Conservation (phyloP, 2,888 invertebrate species). For the Periphyllus acericola region DNA sequence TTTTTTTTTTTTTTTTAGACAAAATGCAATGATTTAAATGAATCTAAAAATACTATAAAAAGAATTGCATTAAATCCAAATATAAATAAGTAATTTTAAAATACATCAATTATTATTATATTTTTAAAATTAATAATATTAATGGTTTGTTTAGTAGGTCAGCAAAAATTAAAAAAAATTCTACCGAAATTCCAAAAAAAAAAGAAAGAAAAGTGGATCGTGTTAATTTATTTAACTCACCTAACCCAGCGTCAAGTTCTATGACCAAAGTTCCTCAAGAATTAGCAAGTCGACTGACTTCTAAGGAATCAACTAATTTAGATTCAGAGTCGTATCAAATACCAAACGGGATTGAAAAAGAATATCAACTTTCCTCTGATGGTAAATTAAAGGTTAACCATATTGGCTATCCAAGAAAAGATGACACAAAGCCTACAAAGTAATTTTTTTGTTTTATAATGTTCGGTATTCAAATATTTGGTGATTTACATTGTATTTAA, state of each 20-base stretch:
- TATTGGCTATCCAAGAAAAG: neutral
- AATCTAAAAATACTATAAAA: constrained; percentile 7
- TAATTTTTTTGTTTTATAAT: neutral
- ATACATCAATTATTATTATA: neutral
- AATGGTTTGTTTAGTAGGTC: neutral
- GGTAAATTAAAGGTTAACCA: neutral
- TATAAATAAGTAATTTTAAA: constrained; percentile 22
- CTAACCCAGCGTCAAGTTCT: constrained; percentile 9
- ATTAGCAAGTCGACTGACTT: no score
- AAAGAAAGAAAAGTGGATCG: neutral
- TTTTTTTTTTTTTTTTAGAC: constrained; percentile 6
- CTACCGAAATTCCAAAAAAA: neutral
- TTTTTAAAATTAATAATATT: neutral
- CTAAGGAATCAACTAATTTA: neutral
- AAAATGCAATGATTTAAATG: neutral
- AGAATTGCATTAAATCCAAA: neutral
- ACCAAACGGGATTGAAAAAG: neutral
- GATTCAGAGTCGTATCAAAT: neutral
- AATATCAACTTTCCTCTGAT: neutral
- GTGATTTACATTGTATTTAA: neutral
- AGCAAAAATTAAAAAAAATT: constrained; percentile 1
- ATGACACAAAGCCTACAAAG: neutral
- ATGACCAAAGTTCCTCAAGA: neutral
- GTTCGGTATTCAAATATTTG: neutral
- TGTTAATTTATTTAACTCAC: neutral